Evolutionary conservation across 2,888 invertebrate genomes (phyloP).

Genomic region (Meteorus cinctellus): DNA sequence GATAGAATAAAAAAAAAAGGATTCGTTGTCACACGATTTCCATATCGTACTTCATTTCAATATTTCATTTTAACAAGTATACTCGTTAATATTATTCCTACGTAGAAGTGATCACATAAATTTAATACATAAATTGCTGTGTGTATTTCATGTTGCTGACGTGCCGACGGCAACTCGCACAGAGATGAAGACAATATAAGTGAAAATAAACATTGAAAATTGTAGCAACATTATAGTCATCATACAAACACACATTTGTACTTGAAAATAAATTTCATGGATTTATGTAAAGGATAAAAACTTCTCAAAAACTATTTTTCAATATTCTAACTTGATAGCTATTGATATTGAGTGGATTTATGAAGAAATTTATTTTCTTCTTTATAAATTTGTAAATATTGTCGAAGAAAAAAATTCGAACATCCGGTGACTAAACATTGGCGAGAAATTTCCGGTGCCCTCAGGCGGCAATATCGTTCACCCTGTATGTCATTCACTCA

Average conservation of each 20-base stretch:
- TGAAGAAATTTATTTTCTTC: background rate
- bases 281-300: background rate
- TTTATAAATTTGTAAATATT: background rate
- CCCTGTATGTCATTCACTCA: background rate
- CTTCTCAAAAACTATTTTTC: background rate
- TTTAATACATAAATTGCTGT: background rate
- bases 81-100: slow-evolving; percentile 3
- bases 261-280: background rate
- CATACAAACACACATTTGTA: background rate
- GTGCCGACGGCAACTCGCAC: slow-evolving; percentile 1
- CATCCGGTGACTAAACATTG: slow-evolving; percentile 2
- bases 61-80: slow-evolving; percentile 3
- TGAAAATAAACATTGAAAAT: background rate
- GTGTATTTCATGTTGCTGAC: background rate
- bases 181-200: background rate
- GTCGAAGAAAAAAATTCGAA: background rate
- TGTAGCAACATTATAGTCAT: background rate
- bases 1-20: background rate
- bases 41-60: background rate
- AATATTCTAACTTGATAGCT: background rate
- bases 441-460: slow-evolving; percentile 17
- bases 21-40: background rate
- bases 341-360: too few species aligned
- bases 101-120: background rate
- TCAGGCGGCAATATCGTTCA: slow-evolving; percentile 1